These are phyloP conservation scores for Dendroctonus ponderosae DNA, from an alignment of 1,140 invertebrate genomes.

Conservation along the genomic window DNA sequence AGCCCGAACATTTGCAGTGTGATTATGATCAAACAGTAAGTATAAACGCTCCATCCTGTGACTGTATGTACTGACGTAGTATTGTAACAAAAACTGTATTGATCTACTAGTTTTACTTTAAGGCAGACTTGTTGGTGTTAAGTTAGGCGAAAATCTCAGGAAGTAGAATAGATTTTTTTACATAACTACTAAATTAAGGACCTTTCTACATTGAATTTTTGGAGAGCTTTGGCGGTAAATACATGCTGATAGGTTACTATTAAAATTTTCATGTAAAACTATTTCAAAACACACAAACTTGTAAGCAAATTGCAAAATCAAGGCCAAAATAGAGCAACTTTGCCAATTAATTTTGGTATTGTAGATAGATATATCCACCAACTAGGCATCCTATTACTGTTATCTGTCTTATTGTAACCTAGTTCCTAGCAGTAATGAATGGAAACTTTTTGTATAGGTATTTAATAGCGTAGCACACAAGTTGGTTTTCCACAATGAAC, in stretches of 20 bases:
- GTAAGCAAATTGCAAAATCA: too few species aligned
- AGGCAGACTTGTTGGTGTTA: neutral
- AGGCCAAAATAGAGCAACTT: too few species aligned
- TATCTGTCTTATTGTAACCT: constrained; percentile 18
- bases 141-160: constrained; percentile 22
- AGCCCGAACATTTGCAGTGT: neutral
- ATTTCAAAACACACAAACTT: too few species aligned
- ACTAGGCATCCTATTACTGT: neutral
- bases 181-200: constrained; percentile 2
- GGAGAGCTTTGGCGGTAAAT: too few species aligned
- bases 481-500: constrained; percentile 18
- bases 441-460: too few species aligned
- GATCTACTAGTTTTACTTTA: constrained; percentile 5
- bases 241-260: too few species aligned
- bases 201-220: constrained; percentile 10
- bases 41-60: too few species aligned
- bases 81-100: constrained; percentile 1
- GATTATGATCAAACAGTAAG: too few species aligned
- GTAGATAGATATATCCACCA: neutral
- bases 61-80: too few species aligned
- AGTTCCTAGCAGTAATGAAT: neutral
- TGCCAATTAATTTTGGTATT: neutral
- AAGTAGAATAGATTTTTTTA: constrained; percentile 10
- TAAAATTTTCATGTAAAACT: too few species aligned
- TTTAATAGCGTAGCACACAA: too few species aligned